phyloP scores from a whole-genome alignment of 2,797 vertebrate species.

The Myotis pilosus region DNA sequence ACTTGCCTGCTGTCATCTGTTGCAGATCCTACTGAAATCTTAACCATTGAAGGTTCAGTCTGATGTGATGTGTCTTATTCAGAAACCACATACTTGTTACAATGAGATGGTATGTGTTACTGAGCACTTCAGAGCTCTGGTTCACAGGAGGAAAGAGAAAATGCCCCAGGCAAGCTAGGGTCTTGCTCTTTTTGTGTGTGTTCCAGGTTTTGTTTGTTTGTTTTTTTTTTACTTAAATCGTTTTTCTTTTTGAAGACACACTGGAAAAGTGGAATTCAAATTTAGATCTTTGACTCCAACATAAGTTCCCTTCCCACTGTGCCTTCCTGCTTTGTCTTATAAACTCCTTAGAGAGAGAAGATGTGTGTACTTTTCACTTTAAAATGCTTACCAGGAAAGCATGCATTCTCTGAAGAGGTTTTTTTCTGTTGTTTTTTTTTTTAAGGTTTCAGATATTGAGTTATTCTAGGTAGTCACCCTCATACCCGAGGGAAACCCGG shows the following conservation, averaged over 20 bases:
- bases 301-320: conserved; percentile 17
- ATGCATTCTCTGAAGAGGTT: background rate
- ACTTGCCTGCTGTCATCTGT: conserved; percentile 74
- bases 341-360: background rate
- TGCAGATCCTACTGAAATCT: conserved; percentile 66
- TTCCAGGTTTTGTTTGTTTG: background rate
- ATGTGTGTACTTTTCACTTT: background rate
- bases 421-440: background rate
- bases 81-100: conserved; percentile 49
- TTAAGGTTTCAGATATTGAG: background rate
- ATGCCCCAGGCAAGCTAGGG: conserved; percentile 22
- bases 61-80: conserved; percentile 43
- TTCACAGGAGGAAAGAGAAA: conserved; percentile 43
- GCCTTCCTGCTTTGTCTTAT: conserved; percentile 3
- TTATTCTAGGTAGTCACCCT: background rate
- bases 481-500: background rate
- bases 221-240: too few species aligned
- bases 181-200: background rate
- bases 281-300: conserved; percentile 18
- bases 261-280: conserved; percentile 28
- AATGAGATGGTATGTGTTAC: background rate
- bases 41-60: conserved; percentile 53
- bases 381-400: background rate
- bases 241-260: conserved; percentile 38
- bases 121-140: conserved; percentile 47